These are phyloP conservation scores for Epirrhoe tristata DNA, from an alignment of 2,888 invertebrate genomes.

Conservation along the genomic window DNA sequence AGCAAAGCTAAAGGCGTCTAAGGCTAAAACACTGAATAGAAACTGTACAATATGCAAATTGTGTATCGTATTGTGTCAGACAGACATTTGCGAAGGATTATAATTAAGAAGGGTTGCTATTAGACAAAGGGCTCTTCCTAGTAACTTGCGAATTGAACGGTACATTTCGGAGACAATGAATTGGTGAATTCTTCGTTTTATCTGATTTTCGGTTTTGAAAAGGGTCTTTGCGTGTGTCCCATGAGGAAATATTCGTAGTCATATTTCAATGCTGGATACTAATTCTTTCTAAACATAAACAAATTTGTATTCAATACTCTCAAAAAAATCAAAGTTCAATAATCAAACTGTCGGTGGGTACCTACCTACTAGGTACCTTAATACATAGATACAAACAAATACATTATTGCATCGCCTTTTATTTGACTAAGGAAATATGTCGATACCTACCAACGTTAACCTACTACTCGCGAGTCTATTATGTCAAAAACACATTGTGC, in stretches of 20 bases:
- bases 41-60: constrained; percentile 58
- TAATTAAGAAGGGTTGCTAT: constrained; percentile 47
- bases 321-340: not conserved
- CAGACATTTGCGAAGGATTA: constrained; percentile 56
- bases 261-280: not conserved
- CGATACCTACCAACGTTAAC: not conserved
- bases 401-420: too few species aligned
- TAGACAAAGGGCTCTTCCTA: constrained; percentile 45
- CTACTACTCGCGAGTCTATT: not conserved
- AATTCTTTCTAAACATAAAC: too few species aligned
- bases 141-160: constrained; percentile 51
- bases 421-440: too few species aligned
- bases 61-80: constrained; percentile 48
- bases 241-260: constrained; percentile 14
- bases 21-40: constrained; percentile 36
- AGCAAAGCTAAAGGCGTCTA: constrained; percentile 22
- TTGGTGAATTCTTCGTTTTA: constrained; percentile 40
- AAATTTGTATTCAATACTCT: too few species aligned
- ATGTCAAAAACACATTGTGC: constrained; percentile 26
- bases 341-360: not conserved
- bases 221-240: constrained; percentile 33
- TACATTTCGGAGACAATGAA: constrained; percentile 45
- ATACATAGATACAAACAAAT: too few species aligned
- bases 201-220: constrained; percentile 39
- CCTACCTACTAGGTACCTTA: too few species aligned